Evolutionary conservation across 2,113 vertebrate species (phyloP), one percentile per base, ranked within the genome.

Genomic region (Dasypus novemcinctus): DNA sequence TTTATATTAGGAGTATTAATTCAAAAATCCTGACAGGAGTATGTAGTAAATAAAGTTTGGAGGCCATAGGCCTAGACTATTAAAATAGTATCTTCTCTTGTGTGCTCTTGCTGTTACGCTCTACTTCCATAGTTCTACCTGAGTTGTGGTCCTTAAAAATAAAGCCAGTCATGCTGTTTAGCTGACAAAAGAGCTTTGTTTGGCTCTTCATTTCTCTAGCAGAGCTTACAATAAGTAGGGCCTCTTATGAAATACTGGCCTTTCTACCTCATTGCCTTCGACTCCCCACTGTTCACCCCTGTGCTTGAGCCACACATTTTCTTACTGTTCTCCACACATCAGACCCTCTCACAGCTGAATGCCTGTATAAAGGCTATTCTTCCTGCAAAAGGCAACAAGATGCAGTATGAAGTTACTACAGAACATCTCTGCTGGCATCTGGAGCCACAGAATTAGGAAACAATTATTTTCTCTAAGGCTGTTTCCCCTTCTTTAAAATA

Each of bases 401-500:
- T 88, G 69, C 33, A 41, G 41, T n/a, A 36, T 71, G n/a, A 87
- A 33, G 63, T 87, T 90, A 38, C 29, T 75, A 72, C 10, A 91
- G 41, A 78, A 95, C 49, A 80, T 64, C 21, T 68, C 46, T 95
- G 38, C 74, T 79, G 43, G 63, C 11, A 87, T 61, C 13, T 87
- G 8, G 21, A 83, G 23, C 43, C 27, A 90, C 0, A 52, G 29
- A 91, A 75, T 29, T 91, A 25, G 88, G 54, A 25, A 57, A 89
- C 17, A 83, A 64, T 87, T 92, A 52, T 61, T 91, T 92, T 90
- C 29, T 90, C 29, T 66, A 72, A 14, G 14, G 3, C 43, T 92
- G 88, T 85, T 52, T 88, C 29, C 75, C 14, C 10, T 54, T 75
- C 91, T 52, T 93, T 80, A 81, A 92, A 90, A 85, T 38, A 78